phyloP scores from a whole-genome alignment of 2,888 invertebrate genomes.

The Chymomyza fuscimana region DNA sequence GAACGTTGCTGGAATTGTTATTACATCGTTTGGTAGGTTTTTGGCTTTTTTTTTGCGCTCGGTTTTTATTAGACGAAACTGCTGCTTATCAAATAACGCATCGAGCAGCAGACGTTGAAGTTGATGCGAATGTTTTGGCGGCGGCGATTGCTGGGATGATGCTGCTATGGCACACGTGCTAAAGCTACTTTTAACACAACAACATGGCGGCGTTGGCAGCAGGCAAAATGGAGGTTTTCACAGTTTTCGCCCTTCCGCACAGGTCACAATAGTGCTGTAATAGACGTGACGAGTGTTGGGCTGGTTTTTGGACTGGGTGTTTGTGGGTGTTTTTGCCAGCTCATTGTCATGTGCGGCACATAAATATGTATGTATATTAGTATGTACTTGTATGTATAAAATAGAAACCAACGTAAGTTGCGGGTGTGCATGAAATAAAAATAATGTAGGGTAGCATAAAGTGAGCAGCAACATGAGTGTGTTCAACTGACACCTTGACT shows the following conservation, averaged over 20 bases:
- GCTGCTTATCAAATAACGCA: slow-evolving; percentile 33
- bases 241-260: slow-evolving; percentile 12
- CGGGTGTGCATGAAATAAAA: neutral
- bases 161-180: slow-evolving; percentile 59
- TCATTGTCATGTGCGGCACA: slow-evolving; percentile 71
- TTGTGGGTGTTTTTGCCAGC: slow-evolving; percentile 29
- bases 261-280: slow-evolving; percentile 26
- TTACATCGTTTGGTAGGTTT: slow-evolving; percentile 63
- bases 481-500: slow-evolving; percentile 10
- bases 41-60: slow-evolving; percentile 29
- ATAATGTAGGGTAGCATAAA: slow-evolving; percentile 10
- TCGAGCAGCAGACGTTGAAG: slow-evolving; percentile 13
- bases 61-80: slow-evolving; percentile 10
- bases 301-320: slow-evolving; percentile 34
- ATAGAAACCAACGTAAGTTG: slow-evolving; percentile 6
- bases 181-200: slow-evolving; percentile 71
- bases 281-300: slow-evolving; percentile 64
- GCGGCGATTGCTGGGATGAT: slow-evolving; percentile 31
- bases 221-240: neutral
- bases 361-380: slow-evolving; percentile 38
- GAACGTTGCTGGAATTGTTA: slow-evolving; percentile 69
- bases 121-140: slow-evolving; percentile 37
- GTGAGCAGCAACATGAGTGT: slow-evolving; percentile 28
- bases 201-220: slow-evolving; percentile 58
- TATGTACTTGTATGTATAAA: slow-evolving; percentile 4